phyloP scores from a whole-genome alignment of 2,113 vertebrate genomes.

The Oxyura jamaicensis region DNA sequence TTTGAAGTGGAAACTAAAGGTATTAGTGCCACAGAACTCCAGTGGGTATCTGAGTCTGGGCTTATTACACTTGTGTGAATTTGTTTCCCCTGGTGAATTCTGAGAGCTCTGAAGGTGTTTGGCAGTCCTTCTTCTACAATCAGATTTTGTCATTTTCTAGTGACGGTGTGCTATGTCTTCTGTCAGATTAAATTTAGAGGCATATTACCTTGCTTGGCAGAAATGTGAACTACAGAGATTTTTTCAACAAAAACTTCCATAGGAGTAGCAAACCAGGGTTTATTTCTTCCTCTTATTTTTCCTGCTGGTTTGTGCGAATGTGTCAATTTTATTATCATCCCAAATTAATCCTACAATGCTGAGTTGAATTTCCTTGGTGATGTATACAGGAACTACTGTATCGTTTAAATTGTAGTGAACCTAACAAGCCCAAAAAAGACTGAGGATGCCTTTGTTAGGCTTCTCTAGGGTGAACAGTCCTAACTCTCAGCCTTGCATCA shows the following conservation, averaged over 20 bases:
- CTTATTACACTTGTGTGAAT: conserved; percentile 42
- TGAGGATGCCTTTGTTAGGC: background rate
- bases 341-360: background rate
- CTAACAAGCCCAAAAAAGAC: background rate
- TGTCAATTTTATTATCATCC: background rate
- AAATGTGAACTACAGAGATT: conserved; percentile 14
- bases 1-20: conserved; percentile 22
- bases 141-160: conserved; percentile 59
- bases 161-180: conserved; percentile 40
- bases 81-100: conserved; percentile 30
- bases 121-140: conserved; percentile 23
- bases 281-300: background rate
- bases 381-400: background rate
- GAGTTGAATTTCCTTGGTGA: background rate
- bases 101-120: conserved; percentile 30
- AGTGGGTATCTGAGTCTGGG: background rate
- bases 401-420: background rate
- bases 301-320: background rate
- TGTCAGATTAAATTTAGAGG: conserved; percentile 51
- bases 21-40: conserved; percentile 36
- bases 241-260: conserved; percentile 24
- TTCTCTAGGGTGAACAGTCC: background rate
- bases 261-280: background rate
- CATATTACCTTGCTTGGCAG: background rate
- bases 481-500: background rate